Evolutionary conservation across 2,797 vertebrate genomes (phyloP).

Genomic region (Muscicapa striata): DNA sequence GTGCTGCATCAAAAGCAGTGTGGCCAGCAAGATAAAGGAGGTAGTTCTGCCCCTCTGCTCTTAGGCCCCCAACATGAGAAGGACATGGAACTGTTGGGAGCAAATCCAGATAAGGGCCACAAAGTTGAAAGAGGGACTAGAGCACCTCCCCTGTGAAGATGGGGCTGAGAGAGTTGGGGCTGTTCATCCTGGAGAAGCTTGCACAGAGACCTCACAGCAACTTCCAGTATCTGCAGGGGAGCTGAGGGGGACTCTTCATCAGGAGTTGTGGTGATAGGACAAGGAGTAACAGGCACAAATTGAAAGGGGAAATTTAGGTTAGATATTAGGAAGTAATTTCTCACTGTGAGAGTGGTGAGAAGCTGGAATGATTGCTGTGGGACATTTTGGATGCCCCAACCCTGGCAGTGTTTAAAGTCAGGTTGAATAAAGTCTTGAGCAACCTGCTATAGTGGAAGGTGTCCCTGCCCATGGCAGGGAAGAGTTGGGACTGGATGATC

Average conservation of each 20-base stretch:
- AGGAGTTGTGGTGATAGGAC: accelerated
- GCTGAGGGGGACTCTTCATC: background rate
- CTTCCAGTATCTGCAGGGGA: background rate
- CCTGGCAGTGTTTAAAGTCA: background rate
- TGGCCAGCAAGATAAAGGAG: background rate
- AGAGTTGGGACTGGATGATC: background rate
- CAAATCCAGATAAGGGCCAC: background rate
- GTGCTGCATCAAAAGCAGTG: background rate
- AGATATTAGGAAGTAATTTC: background rate
- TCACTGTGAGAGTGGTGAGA: background rate
- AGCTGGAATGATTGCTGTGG: background rate
- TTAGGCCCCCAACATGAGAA: background rate
- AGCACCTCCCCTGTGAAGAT: background rate
- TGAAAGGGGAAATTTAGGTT: background rate
- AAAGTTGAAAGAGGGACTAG: background rate
- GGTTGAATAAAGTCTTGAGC: background rate
- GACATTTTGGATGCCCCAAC: background rate
- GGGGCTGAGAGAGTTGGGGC: background rate
- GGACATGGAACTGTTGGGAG: background rate
- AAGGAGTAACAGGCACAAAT: background rate
- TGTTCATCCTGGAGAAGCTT: background rate
- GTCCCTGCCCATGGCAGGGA: background rate
- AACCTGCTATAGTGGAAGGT: background rate
- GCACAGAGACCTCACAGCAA: accelerated
- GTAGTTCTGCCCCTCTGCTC: background rate